Base-by-base conservation (phyloP, 2,113 vertebrate species). In the Crotalus horridus region DNA sequence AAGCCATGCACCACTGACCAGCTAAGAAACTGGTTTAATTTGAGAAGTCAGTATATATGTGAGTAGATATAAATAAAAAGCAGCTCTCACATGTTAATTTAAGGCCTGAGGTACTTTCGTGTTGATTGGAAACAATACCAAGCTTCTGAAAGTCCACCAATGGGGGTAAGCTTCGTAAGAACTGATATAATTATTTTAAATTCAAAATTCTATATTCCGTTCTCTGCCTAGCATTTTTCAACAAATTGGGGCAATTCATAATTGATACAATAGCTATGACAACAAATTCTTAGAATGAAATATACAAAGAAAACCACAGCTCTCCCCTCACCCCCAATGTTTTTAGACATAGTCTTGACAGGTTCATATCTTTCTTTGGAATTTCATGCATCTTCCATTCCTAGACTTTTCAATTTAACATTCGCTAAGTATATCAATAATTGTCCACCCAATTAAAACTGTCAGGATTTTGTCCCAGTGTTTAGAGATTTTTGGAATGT, bases 51-150 rank as follows among this genome's bases (percentile, higher is more conserved):
- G 97, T 98, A 97, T 98, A 97, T 97, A 97, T 97, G 97, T 95
- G 92, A 92, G 89, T 89, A 74, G 46, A 86, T 94, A 93, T 92
- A 94, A 97, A 97, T 96, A 96, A 97, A 97, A 98, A 96, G 94
- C 95, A 92, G 95, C 90, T 95, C 96, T 97, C 87, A 0, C 0
- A 87, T 92, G 95, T 92, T 97, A 97, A 97, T 97, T 96, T 96
- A 94, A 96, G 92, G 96, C 96, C 97, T 96, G 96, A 96, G 96
- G 97, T 97, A 97, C 97, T 98, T 98, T 97, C 90, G 95, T 95
- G 93, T 15, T 93, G 95, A 91, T 96, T 97, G 97, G 96, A 98
- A 98, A 97, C 97, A 97, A 97, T 97, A 98, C 97, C 98, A 98
- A 98, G 97, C 95, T 97, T 98, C 97, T 97, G 96, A 97, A 98